These are phyloP conservation scores for Eutrigla gurnardus DNA, from an alignment of 2,797 vertebrate genomes.

Conservation along the genomic window DNA sequence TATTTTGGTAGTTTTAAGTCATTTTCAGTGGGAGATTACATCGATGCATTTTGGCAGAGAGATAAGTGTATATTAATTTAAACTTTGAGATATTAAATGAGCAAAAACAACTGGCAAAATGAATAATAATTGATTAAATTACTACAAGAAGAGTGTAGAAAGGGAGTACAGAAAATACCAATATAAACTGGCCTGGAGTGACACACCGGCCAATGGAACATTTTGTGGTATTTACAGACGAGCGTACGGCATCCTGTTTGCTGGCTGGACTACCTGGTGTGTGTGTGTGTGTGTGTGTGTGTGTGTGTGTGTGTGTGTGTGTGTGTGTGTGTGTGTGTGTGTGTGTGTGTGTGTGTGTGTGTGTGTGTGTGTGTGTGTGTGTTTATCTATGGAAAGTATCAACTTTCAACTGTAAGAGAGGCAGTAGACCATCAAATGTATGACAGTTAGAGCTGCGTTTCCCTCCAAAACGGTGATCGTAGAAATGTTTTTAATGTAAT, in stretches of 20 bases:
- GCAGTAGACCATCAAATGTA: not conserved
- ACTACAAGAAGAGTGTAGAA: not conserved
- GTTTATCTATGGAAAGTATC: constrained; percentile 47
- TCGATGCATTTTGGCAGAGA: not conserved
- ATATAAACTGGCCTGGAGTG: constrained; percentile 18
- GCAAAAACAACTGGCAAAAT: not conserved
- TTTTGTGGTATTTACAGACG: constrained; percentile 72
- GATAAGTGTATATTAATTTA: not conserved
- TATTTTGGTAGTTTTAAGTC: not conserved
- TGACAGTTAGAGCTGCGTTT: not conserved
- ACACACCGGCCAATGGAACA: constrained; percentile 70
- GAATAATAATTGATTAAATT: not conserved
- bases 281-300: constrained; percentile 11
- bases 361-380: not conserved
- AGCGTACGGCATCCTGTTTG: constrained; percentile 75
- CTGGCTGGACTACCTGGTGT: constrained; percentile 57
- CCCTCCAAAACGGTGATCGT: not conserved
- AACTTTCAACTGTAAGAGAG: constrained; percentile 12
- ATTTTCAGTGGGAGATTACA: not conserved
- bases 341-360: not conserved
- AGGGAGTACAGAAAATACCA: not conserved
- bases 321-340: not conserved
- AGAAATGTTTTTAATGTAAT: not conserved
- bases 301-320: not conserved
- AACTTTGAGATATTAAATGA: not conserved